Percentiles rank a stretch among this genome's conserved stretches.
These are phyloP conservation scores for Gymnobelideus leadbeateri DNA, from an alignment of 2,113 vertebrate species.

Conservation along the genomic window DNA sequence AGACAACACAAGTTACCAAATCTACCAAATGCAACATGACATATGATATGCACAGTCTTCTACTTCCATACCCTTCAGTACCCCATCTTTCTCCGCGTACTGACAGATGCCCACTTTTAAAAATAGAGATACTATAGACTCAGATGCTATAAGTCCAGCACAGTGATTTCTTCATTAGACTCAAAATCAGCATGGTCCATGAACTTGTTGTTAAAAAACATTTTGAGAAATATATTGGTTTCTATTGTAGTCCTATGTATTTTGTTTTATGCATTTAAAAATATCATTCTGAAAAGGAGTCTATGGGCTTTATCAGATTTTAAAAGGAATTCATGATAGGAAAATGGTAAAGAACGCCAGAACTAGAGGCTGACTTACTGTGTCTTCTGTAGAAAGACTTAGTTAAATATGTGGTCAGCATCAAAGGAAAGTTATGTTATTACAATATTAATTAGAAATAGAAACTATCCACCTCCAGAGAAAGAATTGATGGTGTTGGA, in stretches of 20 bases:
- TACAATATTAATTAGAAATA: background rate
- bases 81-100: background rate
- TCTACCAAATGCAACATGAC: too few species aligned
- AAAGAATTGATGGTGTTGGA: background rate
- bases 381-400: background rate
- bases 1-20: background rate
- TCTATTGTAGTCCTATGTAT: background rate
- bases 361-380: background rate
- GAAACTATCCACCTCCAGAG: background rate
- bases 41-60: background rate
- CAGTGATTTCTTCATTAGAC: constrained; percentile 47
- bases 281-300: background rate
- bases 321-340: background rate
- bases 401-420: background rate
- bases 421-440: background rate
- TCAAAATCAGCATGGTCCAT: constrained; percentile 46
- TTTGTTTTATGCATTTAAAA: background rate
- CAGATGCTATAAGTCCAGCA: background rate
- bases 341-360: background rate
- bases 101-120: background rate
- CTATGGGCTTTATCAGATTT: background rate
- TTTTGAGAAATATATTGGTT: background rate
- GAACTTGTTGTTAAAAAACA: background rate
- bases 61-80: background rate
- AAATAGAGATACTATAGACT: background rate